Evolutionary conservation across 2,113 vertebrate species (phyloP).

Genomic region (Procapra przewalskii): DNA sequence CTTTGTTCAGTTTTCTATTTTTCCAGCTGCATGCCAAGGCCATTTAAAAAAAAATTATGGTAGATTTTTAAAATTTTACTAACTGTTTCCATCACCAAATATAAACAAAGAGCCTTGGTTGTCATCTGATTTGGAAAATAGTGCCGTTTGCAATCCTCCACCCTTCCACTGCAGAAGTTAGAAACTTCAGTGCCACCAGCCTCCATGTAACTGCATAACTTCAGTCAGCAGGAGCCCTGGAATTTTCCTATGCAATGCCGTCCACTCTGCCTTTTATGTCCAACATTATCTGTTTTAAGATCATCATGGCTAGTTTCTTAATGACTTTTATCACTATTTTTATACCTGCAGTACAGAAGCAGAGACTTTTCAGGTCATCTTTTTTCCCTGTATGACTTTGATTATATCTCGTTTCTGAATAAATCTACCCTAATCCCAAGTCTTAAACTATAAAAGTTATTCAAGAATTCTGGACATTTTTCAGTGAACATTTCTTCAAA

Average conservation of each 20-base stretch:
- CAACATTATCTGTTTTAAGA: no score
- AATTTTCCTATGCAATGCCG: background rate
- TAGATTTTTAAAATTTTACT: background rate
- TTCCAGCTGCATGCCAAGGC: background rate
- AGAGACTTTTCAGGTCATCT: background rate
- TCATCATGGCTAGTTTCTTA: background rate
- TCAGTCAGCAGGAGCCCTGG: background rate
- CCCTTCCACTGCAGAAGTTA: background rate
- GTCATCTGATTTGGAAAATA: background rate
- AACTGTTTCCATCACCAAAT: background rate
- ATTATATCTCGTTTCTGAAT: background rate
- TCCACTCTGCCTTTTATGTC: background rate
- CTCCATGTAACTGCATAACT: rapidly evolving
- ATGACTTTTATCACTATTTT: background rate
- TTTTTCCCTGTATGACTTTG: background rate
- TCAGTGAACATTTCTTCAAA: background rate
- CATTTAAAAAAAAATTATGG: background rate
- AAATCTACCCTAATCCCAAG: background rate
- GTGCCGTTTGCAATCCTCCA: background rate
- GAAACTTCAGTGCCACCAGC: background rate
- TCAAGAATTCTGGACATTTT: background rate
- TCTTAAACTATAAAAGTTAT: background rate
- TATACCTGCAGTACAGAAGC: background rate
- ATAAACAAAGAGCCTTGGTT: background rate
- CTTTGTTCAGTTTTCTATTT: background rate